Evolutionary conservation across 1,140 invertebrate genomes (phyloP).

Genomic region (Bombus terrestris): DNA sequence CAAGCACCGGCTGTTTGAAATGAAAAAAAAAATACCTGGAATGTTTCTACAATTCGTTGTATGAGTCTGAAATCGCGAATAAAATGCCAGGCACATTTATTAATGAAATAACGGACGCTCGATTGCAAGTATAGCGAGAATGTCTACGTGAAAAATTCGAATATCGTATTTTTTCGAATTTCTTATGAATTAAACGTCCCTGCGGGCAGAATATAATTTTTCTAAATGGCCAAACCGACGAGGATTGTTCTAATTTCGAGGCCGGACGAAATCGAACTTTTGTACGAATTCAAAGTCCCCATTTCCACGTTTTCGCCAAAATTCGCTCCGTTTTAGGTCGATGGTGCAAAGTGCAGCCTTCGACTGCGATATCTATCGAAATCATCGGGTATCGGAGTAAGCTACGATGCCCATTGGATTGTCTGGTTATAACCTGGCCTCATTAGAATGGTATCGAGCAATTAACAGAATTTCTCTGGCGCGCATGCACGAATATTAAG

Average conservation of each 20-base stretch:
- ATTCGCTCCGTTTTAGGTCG: neutral
- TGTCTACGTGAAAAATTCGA: neutral
- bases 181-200: no score
- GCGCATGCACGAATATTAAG: slow-evolving; percentile 1
- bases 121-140: no score
- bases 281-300: no score
- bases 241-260: neutral
- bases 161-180: neutral
- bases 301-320: neutral
- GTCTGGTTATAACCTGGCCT: neutral
- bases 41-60: neutral
- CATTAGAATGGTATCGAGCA: slow-evolving; percentile 34
- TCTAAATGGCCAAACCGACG: neutral
- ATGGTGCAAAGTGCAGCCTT: neutral
- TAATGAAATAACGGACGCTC: neutral
- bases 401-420: neutral
- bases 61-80: neutral
- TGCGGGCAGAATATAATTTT: neutral
- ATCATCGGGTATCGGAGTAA: slow-evolving; percentile 1
- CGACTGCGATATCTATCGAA: slow-evolving; percentile 28
- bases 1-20: neutral
- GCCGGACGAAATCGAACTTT: neutral
- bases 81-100: neutral
- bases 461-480: slow-evolving; percentile 47
- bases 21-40: neutral